phyloP scores from a whole-genome alignment of 2,113 vertebrate genomes.

The Sprattus sprattus region DNA sequence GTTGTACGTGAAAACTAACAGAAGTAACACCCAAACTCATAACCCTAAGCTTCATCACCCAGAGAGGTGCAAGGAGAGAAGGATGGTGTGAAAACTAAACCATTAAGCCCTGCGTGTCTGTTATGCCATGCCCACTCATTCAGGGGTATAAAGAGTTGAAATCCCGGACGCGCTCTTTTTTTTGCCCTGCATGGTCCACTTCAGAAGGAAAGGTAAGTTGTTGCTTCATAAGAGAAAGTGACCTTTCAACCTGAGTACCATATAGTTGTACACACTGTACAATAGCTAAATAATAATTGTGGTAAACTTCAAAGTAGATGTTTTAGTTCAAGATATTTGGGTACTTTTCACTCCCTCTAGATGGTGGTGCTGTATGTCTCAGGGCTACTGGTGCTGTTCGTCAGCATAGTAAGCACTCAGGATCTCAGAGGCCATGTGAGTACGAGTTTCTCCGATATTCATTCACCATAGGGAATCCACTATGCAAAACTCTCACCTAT shows the following conservation, averaged over 20 bases:
- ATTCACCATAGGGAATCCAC: neutral
- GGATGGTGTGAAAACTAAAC: slow-evolving; percentile 45
- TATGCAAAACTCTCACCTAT: neutral
- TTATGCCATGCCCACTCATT: neutral
- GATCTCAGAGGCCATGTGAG: slow-evolving; percentile 47
- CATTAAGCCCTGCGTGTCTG: slow-evolving; percentile 31
- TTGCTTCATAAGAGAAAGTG: neutral
- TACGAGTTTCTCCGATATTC: slow-evolving; percentile 19
- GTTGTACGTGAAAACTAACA: slow-evolving; percentile 25
- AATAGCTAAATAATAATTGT: neutral
- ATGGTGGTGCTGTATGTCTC: slow-evolving; percentile 36
- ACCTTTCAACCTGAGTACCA: slow-evolving; percentile 16
- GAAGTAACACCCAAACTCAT: slow-evolving; percentile 18
- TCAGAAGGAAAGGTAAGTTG: neutral
- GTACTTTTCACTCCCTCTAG: neutral
- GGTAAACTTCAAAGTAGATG: too few relatives aligned
- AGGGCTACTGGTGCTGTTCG: slow-evolving; percentile 42
- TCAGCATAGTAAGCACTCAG: slow-evolving; percentile 40
- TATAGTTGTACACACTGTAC: neutral
- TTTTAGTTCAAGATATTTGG: too few relatives aligned
- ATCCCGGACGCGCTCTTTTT: neutral
- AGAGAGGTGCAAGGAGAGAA: neutral
- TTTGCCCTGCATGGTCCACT: neutral
- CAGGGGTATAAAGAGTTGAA: neutral
- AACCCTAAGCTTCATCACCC: neutral